Evolutionary conservation across 1,140 invertebrate genomes (phyloP).

Genomic region (Centruroides vittatus): DNA sequence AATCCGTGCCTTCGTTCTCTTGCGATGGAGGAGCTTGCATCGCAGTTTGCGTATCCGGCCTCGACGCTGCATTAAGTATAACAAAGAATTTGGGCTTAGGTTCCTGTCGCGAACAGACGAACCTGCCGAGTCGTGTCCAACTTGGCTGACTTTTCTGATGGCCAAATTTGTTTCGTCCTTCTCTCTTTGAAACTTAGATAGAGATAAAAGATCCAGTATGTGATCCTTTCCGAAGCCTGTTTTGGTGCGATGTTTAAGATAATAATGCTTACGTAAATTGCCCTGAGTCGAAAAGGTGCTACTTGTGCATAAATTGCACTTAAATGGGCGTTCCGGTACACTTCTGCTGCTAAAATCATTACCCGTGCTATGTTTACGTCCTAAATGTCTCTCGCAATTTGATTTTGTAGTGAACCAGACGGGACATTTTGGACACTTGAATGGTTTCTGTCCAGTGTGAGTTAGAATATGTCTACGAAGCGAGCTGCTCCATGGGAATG

Average conservation of each 20-base stretch:
- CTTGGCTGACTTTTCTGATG: constrained; percentile 65
- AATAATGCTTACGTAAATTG: constrained; percentile 58
- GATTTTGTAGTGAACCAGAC: constrained; percentile 91
- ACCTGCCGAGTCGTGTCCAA: constrained; percentile 19
- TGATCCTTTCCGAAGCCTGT: neutral
- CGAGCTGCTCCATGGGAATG: constrained; percentile 88
- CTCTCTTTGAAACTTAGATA: too few species aligned
- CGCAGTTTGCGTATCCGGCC: neutral
- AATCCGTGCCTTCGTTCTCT: constrained; percentile 12
- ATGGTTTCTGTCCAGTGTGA: constrained; percentile 90
- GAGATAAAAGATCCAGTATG: too few species aligned
- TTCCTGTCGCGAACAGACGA: too few species aligned
- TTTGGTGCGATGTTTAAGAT: constrained; percentile 41
- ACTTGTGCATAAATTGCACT: constrained; percentile 66
- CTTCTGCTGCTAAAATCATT: constrained; percentile 30
- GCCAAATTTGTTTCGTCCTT: constrained; percentile 38
- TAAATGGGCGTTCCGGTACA: constrained; percentile 63
- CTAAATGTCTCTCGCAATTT: constrained; percentile 87
- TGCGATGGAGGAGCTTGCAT: constrained; percentile 11
- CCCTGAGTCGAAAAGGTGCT: constrained; percentile 68
- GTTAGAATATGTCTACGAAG: constrained; percentile 79
- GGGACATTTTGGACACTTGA: constrained; percentile 78
- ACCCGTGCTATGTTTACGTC: constrained; percentile 60
- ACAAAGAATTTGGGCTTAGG: constrained; percentile 36
- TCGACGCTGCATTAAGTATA: neutral